Percentiles rank a stretch among this genome's conserved stretches.
Evolutionary conservation across 2,797 vertebrate species (phyloP).

Genomic region (Morelia viridis): DNA sequence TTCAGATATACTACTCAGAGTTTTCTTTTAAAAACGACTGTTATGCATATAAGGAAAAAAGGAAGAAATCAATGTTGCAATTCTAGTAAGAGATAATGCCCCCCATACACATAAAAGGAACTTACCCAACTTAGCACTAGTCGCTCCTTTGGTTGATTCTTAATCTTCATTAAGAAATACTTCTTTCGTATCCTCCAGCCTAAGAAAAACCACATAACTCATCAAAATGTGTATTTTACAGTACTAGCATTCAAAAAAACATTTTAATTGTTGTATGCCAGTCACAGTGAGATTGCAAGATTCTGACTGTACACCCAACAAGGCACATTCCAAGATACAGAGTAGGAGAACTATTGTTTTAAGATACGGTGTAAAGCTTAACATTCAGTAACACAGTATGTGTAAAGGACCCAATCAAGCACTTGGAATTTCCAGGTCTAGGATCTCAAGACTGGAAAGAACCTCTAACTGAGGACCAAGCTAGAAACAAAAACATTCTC

Average conservation of each 20-base stretch:
- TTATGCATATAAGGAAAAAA: background rate
- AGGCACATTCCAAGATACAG: background rate
- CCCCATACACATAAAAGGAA: background rate
- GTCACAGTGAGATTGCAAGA: background rate
- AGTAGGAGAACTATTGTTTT: background rate
- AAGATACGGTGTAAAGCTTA: background rate
- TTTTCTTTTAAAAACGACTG: background rate
- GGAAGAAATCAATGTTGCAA: background rate
- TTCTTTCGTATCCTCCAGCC: slow-evolving; percentile 98
- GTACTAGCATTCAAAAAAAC: background rate
- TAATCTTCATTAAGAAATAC: slow-evolving; percentile 93
- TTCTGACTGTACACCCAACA: background rate
- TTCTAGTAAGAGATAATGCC: background rate
- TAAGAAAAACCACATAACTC: slow-evolving; percentile 57
- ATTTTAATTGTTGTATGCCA: background rate
- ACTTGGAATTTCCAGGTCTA: background rate
- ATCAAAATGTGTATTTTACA: slow-evolving; percentile 7
- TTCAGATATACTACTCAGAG: background rate
- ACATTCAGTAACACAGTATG: no score
- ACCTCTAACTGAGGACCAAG: background rate
- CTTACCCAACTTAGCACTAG: slow-evolving; percentile 94
- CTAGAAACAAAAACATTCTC: background rate
- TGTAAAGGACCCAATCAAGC: background rate
- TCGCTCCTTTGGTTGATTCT: slow-evolving; percentile 92
- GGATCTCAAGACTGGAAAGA: background rate